Conservation (phyloP, 1,140 invertebrate genomes). For the Asbolus verrucosus region DNA sequence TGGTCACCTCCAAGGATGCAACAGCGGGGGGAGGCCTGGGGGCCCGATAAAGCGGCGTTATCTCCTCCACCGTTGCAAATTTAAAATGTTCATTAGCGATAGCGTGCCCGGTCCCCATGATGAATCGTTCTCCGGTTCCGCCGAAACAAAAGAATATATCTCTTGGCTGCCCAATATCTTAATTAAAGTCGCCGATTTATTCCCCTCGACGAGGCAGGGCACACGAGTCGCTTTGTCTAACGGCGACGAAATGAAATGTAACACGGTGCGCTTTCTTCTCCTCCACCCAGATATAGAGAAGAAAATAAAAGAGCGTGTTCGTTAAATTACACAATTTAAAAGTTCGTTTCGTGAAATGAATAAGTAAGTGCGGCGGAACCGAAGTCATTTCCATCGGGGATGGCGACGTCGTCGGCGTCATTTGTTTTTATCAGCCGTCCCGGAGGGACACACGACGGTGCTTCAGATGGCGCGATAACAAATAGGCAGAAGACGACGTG, state of each 20-base stretch:
- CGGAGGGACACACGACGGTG: constrained; percentile 44
- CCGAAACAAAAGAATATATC: constrained; percentile 64
- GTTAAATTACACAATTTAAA: constrained; percentile 66
- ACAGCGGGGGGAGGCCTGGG: constrained; percentile 2
- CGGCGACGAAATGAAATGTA: constrained; percentile 61
- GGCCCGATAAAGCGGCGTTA: constrained; percentile 56
- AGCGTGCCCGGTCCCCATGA: constrained; percentile 61
- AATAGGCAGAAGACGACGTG: constrained; percentile 48
- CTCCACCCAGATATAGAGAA: constrained; percentile 47
- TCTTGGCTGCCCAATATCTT: constrained; percentile 64
- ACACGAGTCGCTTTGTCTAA: constrained; percentile 56
- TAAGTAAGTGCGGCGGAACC: constrained; percentile 61
- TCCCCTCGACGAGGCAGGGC: constrained; percentile 50
- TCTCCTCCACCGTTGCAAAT: constrained; percentile 59
- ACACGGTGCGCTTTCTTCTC: constrained; percentile 35
- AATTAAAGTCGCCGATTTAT: constrained; percentile 66
- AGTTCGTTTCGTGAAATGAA: constrained; percentile 65
- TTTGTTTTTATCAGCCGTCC: constrained; percentile 63
- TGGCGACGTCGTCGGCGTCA: constrained; percentile 60
- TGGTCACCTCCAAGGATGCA: constrained; percentile 29
- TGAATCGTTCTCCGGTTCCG: constrained; percentile 60
- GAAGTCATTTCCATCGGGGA: constrained; percentile 58
- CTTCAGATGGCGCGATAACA: constrained; percentile 55
- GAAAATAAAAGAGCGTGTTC: constrained; percentile 62
- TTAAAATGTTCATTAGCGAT: constrained; percentile 65